Conservation (phyloP, 2,797 vertebrate species). For the Sebastes matsubarae region DNA sequence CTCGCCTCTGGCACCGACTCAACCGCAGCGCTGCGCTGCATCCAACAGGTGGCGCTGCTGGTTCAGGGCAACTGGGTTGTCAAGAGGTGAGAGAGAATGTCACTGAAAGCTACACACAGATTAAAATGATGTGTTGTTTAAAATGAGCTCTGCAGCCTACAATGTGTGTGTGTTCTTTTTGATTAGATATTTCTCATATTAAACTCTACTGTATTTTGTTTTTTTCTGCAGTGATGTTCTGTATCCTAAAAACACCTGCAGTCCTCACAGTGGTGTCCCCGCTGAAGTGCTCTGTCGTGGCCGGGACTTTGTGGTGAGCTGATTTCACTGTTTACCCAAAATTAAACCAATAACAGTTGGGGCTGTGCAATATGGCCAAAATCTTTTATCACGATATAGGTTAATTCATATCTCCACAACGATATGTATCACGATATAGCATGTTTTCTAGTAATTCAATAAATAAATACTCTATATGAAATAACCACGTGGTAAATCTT, state of each 20-base stretch:
- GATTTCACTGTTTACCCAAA: background rate
- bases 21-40: conserved; percentile 91
- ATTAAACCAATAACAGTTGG: background rate
- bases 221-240: conserved; percentile 89
- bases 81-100: conserved; percentile 86
- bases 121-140: background rate
- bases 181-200: background rate
- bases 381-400: background rate
- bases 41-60: conserved; percentile 98
- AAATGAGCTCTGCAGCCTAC: background rate
- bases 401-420: background rate
- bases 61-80: conserved; percentile 99
- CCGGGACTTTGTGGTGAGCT: conserved; percentile 94
- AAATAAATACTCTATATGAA: background rate
- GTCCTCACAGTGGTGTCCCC: conserved; percentile 94
- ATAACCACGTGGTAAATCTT: too few relatives aligned
- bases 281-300: conserved; percentile 96
- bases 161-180: too few relatives aligned
- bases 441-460: background rate
- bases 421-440: background rate
- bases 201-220: background rate
- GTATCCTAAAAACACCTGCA: conserved; percentile 96
- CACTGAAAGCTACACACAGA: background rate
- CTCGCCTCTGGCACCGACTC: conserved; percentile 91
- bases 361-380: background rate